These are phyloP conservation scores for Steatocranus sp. DNA, from an alignment of 2,797 vertebrate genomes.

Conservation along the genomic window DNA sequence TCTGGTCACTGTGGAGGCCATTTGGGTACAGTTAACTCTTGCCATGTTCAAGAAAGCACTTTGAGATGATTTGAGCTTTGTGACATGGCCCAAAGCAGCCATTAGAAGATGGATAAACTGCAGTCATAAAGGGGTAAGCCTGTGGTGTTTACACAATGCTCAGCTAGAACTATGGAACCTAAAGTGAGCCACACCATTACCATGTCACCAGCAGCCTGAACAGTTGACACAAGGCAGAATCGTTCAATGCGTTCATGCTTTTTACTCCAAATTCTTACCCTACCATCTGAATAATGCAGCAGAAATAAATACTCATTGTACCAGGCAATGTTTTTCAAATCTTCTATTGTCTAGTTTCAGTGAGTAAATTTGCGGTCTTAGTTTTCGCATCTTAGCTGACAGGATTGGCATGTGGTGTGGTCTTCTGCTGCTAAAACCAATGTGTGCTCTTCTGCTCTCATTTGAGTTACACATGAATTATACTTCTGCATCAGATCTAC, in stretches of 20 bases:
- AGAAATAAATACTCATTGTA: neutral
- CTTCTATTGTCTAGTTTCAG: neutral
- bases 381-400: neutral
- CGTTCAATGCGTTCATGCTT: conserved; percentile 20
- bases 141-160: neutral
- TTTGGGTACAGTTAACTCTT: neutral
- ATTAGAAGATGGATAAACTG: neutral
- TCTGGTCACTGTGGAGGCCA: neutral
- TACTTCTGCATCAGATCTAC: neutral
- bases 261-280: conserved; percentile 37
- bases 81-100: neutral
- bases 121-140: neutral
- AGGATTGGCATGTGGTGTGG: neutral
- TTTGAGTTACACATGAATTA: neutral
- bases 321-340: neutral
- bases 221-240: neutral
- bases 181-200: neutral
- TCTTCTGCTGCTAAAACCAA: neutral
- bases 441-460: neutral
- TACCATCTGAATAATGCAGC: conserved; percentile 16
- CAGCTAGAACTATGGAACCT: neutral
- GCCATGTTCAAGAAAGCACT: neutral
- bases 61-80: neutral
- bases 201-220: neutral
- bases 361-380: neutral